Conservation (phyloP, 2,888 invertebrate species). For the Norana najaformis region DNA sequence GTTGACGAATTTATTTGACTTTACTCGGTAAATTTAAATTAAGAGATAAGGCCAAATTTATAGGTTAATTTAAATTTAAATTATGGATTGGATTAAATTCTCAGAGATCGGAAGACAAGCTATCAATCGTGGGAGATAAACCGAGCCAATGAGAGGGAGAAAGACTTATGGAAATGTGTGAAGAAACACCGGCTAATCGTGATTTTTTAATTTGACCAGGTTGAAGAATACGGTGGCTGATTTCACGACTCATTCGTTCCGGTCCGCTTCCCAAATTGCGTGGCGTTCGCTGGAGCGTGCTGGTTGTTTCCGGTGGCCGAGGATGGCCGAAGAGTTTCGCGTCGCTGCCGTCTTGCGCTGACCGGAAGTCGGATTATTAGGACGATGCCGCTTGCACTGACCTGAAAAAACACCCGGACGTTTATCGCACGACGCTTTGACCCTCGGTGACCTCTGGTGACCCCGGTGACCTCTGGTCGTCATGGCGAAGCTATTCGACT, state of each 20-base stretch:
- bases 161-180: too few species aligned
- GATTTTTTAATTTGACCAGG: background rate
- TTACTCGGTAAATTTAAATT: too few species aligned
- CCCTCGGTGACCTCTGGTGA: background rate
- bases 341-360: background rate
- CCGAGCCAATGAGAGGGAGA: too few species aligned
- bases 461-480: background rate
- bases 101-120: too few species aligned
- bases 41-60: too few species aligned
- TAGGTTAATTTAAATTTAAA: too few species aligned
- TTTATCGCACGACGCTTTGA: background rate
- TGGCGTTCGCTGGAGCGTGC: background rate
- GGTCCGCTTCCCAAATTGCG: too few species aligned
- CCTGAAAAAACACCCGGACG: background rate
- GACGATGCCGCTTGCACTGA: background rate
- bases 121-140: too few species aligned
- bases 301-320: background rate
- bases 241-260: background rate
- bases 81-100: too few species aligned
- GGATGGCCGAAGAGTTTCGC: background rate
- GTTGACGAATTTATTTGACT: too few species aligned
- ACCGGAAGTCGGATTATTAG: background rate
- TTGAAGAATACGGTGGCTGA: background rate
- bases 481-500: slow-evolving; percentile 92
- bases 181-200: too few species aligned